Percentiles rank a stretch among this genome's conserved stretches.
phyloP scores from a whole-genome alignment of 2,888 invertebrate species.

The Drosophila anomalata region DNA sequence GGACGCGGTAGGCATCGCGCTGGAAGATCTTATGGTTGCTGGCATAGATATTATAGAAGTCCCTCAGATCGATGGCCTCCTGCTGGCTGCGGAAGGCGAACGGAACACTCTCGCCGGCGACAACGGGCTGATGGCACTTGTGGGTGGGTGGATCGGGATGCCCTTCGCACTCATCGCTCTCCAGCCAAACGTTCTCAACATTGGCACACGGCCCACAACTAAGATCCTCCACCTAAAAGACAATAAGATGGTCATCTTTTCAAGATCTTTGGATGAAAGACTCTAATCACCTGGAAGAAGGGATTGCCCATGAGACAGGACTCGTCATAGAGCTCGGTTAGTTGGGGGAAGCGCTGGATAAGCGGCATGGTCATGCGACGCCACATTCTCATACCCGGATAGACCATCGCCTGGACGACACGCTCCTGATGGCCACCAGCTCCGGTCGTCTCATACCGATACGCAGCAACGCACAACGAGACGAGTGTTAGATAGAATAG shows the following conservation, averaged over 20 bases:
- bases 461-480: constrained; percentile 80
- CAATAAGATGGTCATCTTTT: neutral
- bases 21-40: constrained; percentile 86
- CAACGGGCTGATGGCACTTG: constrained; percentile 56
- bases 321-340: constrained; percentile 92
- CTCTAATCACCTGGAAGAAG: constrained; percentile 86
- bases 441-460: constrained; percentile 75
- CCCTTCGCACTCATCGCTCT: constrained; percentile 55
- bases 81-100: constrained; percentile 87
- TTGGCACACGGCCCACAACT: constrained; percentile 93
- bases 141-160: constrained; percentile 12
- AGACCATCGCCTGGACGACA: constrained; percentile 88
- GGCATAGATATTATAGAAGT: constrained; percentile 86
- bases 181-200: constrained; percentile 86
- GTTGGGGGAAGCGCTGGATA: constrained; percentile 89
- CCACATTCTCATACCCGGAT: constrained; percentile 90
- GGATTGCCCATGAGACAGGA: constrained; percentile 93
- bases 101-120: constrained; percentile 81
- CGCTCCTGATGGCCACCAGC: constrained; percentile 44
- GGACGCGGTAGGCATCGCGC: constrained; percentile 87
- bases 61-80: constrained; percentile 85
- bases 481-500: constrained; percentile 78
- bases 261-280: neutral
- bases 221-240: constrained; percentile 87
- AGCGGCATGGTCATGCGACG: constrained; percentile 91